These are phyloP conservation scores for Caranx ignobilis DNA, from an alignment of 2,113 vertebrate species.

Conservation along the genomic window DNA sequence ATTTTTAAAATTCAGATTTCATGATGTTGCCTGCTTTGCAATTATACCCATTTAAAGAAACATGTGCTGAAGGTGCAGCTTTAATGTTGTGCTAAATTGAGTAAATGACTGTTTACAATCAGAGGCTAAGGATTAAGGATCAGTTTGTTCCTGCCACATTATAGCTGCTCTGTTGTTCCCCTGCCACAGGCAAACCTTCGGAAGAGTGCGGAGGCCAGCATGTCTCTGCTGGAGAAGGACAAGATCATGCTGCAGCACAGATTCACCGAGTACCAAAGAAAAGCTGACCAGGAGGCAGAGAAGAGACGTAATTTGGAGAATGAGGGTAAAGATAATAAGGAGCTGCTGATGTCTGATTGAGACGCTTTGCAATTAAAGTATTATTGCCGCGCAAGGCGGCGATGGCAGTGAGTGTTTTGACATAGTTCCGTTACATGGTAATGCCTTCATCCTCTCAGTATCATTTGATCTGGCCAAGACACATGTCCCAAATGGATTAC, in stretches of 20 bases:
- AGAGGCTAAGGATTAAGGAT: constrained; percentile 1
- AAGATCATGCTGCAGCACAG: constrained; percentile 94
- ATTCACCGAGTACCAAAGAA: constrained; percentile 95
- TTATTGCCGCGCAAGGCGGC: constrained; percentile 3
- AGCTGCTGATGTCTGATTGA: constrained; percentile 23
- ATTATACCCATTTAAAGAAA: not conserved
- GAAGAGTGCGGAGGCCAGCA: constrained; percentile 88
- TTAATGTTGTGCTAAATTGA: constrained; percentile 1
- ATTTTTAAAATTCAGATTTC: not conserved
- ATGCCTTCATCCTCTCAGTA: not conserved
- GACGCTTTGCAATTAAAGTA: constrained; percentile 16
- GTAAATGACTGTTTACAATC: constrained; percentile 9
- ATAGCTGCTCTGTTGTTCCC: constrained; percentile 22
- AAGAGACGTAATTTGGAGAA: constrained; percentile 96
- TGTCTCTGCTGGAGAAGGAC: constrained; percentile 95
- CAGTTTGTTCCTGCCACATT: constrained; percentile 20
- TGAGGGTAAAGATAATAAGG: constrained; percentile 86
- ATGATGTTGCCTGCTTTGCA: not conserved
- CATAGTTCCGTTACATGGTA: constrained; percentile 6
- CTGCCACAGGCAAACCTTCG: constrained; percentile 84
- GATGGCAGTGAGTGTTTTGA: constrained; percentile 10
- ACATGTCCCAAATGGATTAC: constrained; percentile 3
- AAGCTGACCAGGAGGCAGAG: constrained; percentile 95
- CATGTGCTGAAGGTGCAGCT: not conserved
- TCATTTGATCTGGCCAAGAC: constrained; percentile 21